phyloP scores from a whole-genome alignment of 2,888 invertebrate species.

The Pyrgus malvae region DNA sequence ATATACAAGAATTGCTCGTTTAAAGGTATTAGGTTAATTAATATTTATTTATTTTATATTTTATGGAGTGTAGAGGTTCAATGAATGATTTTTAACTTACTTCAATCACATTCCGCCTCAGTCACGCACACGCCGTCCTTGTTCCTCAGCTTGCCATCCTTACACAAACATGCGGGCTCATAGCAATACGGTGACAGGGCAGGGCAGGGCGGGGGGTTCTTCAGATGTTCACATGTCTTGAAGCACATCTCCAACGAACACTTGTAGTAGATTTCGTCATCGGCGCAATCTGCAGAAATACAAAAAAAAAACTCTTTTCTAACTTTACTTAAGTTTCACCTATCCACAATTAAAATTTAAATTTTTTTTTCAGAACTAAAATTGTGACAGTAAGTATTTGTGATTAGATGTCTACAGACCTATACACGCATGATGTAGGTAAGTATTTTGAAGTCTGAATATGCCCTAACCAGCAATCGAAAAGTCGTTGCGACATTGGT shows the following conservation, averaged over 20 bases:
- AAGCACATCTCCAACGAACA: conserved; percentile 41
- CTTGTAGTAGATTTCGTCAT: conserved; percentile 44
- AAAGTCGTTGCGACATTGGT: too few species aligned
- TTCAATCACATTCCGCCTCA: conserved; percentile 30
- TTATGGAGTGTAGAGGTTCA: too few species aligned
- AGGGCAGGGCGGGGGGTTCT: conserved; percentile 32
- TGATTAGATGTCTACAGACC: too few species aligned
- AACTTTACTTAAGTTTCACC: not conserved
- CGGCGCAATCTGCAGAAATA: conserved; percentile 38
- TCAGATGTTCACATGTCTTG: conserved; percentile 40
- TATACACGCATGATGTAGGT: too few species aligned
- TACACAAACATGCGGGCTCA: conserved; percentile 43
- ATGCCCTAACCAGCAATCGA: too few species aligned
- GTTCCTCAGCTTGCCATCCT: conserved; percentile 35
- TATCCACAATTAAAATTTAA: not conserved
- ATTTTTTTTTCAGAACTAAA: not conserved
- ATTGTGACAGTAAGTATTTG: too few species aligned
- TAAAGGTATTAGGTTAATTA: too few species aligned
- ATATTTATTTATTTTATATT: too few species aligned
- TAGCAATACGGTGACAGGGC: conserved; percentile 38
- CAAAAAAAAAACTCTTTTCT: not conserved
- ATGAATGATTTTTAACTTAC: not conserved
- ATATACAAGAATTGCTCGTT: too few species aligned
- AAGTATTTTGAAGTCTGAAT: too few species aligned
- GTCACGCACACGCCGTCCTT: conserved; percentile 40